Base-by-base conservation (phyloP, 2,797 vertebrate species). In the Spea hammondii region DNA sequence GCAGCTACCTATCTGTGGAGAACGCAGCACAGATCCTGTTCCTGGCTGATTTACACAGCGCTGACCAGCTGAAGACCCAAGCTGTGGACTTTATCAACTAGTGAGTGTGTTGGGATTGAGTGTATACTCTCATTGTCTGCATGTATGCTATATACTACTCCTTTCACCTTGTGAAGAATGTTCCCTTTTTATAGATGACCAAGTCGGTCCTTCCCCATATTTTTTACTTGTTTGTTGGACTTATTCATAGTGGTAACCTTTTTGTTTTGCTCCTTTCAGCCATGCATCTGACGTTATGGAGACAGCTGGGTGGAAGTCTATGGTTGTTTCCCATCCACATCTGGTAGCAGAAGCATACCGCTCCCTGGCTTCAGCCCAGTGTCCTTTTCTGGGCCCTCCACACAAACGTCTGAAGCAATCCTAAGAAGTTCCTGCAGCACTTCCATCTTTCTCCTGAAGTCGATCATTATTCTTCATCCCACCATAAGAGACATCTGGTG, bases 51-150 rank as follows among this genome's bases (percentile, higher is more conserved):
- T 94, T 99, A 80, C 97, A 99, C 89, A 99, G 97, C 0, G 97
- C 97, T 0, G 96, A 98, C 88, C 97, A 99, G 84, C 92, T 99
- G 79, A 99, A 98, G 88, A 97, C 97, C 3, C 97, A 99, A 90
- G 97, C 97, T 0, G 96, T 99, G 83, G 97, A 98, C 91, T 99
- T 98, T 91, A 98, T 99, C 88, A 99, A 99, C 94, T 98, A 99
- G 97, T 98, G 88, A 98, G 95, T 94, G 51, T 32, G 47, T 13
- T 57, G 55, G 55, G 9, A 57, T 57, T 53, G 51, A 53, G 10
- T 11, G 10, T 7, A 53, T 7, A 53, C 1, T 53, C 51, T 11
- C 51, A 53, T 32, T 32, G 32, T 32, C 32, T 32, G 32, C 32
- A 32, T 32, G 32, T 32, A 32, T 32, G 32, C 32, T 32, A 32